Evolutionary conservation across 2,113 vertebrate genomes (phyloP), one percentile per base, ranked within the genome.

Genomic region (Lophotis ruficrista): DNA sequence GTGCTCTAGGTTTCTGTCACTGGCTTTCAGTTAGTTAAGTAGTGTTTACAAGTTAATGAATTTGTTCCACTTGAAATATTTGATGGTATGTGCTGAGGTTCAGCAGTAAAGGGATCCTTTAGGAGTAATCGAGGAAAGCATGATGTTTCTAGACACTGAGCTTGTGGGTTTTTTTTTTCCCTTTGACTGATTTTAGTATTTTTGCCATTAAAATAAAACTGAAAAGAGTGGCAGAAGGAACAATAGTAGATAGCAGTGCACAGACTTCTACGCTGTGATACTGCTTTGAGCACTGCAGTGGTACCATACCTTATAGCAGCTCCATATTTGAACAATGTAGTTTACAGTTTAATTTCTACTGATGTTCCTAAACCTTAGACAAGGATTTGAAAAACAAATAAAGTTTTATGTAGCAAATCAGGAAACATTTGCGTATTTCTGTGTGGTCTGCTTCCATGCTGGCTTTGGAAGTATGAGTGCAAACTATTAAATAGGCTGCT

Each of bases 1-100:
- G 65, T 22, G 70, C 61, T 82, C 71, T 45, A 28, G 78, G 73
- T 85, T 95, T 93, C 96, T 89, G 62, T 90, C 30, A 6, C 60
- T 81, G 84, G 78, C 38, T 58, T 81, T 61, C 87, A 30, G 66
- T 10, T 89, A 66, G 90, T 64, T 79, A 58, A 93, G 69, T 25
- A 25, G 64, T 57, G 43, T 93, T 87, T 87, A 84, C 78, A 79
- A 78, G 38, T 66, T 70, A 82, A 81, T 80, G 54, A 77, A 60
- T 95, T 94, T 85, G 80, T 95, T 87, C 86, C 84, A 43, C 71
- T 90, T n/a, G 33, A 85, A 91, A 70, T 68, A 68, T 58, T 66
- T 80, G 65, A 38, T n/a, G 93, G 83, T 65, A 31, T 71, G 84
- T 14, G 45, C 64, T 45, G 71, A 89, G 78, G 50, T 92, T 80